Percentiles rank a stretch among this genome's conserved stretches.
Evolutionary conservation across 2,888 invertebrate genomes (phyloP).

Genomic region (Acleris literana): DNA sequence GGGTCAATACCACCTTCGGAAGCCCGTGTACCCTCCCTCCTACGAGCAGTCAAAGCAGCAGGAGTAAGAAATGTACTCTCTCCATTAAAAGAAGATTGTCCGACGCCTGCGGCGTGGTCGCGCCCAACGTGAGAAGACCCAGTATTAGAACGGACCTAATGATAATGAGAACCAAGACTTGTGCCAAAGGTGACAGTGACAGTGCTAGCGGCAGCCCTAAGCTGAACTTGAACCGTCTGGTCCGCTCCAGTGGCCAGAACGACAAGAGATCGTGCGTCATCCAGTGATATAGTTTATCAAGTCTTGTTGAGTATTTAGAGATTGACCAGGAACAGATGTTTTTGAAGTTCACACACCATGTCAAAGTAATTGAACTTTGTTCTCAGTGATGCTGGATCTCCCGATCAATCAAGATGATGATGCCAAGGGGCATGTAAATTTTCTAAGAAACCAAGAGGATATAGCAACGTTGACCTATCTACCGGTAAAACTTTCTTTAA

Average conservation of each 20-base stretch:
- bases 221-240: conserved; percentile 76
- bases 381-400: too few species aligned
- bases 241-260: conserved; percentile 69
- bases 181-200: conserved; percentile 87
- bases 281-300: conserved; percentile 68
- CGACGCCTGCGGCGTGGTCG: conserved; percentile 94
- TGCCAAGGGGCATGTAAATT: too few species aligned
- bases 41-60: conserved; percentile 85
- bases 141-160: conserved; percentile 94
- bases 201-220: conserved; percentile 82
- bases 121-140: conserved; percentile 93
- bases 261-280: conserved; percentile 77
- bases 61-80: conserved; percentile 89
- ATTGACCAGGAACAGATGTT: not conserved
- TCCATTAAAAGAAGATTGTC: conserved; percentile 92
- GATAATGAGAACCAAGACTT: conserved; percentile 93
- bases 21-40: conserved; percentile 90
- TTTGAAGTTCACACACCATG: too few species aligned
- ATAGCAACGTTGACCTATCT: too few species aligned
- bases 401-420: too few species aligned
- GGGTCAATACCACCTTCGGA: conserved; percentile 89
- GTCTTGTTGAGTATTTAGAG: not conserved
- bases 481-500: too few species aligned
- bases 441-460: too few species aligned
- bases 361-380: too few species aligned